Evolutionary conservation across 2,888 invertebrate genomes (phyloP).

Genomic region (Stenoptilia bipunctidactyla): DNA sequence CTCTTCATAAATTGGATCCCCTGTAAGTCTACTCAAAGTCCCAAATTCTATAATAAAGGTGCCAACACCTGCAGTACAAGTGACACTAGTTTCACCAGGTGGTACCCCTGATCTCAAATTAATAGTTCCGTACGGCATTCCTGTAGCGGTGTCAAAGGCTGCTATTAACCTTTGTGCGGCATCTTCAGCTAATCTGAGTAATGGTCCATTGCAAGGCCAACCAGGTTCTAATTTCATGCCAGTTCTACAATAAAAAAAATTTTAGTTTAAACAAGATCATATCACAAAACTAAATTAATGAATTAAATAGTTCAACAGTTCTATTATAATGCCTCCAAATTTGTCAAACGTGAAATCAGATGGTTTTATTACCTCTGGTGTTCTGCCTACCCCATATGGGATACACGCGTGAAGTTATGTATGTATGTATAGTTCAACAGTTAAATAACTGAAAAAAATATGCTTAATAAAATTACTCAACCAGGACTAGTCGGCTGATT

Average conservation of each 20-base stretch:
- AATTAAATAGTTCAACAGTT: no score
- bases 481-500: no score
- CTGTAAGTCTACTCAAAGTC: constrained; percentile 91
- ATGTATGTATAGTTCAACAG: no score
- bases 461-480: no score
- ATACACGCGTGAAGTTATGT: no score
- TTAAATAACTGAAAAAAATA: no score
- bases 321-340: no score
- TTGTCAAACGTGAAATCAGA: no score
- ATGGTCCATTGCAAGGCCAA: constrained; percentile 98
- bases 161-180: constrained; percentile 92
- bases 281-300: no score
- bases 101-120: constrained; percentile 94
- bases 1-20: constrained; percentile 95
- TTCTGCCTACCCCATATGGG: no score
- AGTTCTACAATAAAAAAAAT: constrained; percentile 74
- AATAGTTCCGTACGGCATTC: constrained; percentile 99
- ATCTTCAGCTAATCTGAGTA: constrained; percentile 93
- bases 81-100: constrained; percentile 93
- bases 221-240: constrained; percentile 88
- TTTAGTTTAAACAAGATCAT: no score
- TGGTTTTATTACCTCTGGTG: no score
- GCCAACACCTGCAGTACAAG: constrained; percentile 98
- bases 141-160: constrained; percentile 90
- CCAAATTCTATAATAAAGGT: constrained; percentile 98